phyloP scores from a whole-genome alignment of 2,113 vertebrate species.

The Hippocampus barbouri region DNA sequence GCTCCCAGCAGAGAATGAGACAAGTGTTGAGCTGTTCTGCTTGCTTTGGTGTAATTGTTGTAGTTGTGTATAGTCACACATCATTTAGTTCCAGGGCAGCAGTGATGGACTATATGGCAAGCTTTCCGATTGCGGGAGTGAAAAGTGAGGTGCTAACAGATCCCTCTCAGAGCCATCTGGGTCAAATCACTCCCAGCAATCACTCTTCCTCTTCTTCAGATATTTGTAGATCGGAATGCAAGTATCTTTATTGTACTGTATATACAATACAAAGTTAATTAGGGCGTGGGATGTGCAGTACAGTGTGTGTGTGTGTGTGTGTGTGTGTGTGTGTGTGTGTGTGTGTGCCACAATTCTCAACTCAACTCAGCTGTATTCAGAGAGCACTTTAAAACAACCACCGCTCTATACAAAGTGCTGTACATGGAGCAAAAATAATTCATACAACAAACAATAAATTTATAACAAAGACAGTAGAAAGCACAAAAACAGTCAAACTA shows the following conservation, averaged over 20 bases:
- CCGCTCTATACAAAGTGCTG: no score
- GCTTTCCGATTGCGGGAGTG: not conserved
- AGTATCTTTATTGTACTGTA: not conserved
- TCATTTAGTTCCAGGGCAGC: not conserved
- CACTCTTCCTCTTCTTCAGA: not conserved
- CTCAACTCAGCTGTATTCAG: no score
- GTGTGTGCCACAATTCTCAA: not conserved
- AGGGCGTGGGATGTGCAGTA: not conserved
- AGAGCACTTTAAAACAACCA: no score
- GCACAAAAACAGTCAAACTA: no score
- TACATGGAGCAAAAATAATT: no score
- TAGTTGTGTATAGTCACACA: not conserved
- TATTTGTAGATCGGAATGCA: not conserved
- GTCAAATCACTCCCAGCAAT: not conserved
- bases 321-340: not conserved
- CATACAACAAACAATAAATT: no score
- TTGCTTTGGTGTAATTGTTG: not conserved
- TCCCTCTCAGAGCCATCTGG: no score
- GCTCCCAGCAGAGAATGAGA: not conserved
- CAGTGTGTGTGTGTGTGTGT: not conserved
- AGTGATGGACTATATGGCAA: not conserved
- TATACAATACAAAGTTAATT: not conserved
- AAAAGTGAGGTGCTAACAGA: no score
- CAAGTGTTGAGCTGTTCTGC: slow-evolving; percentile 9
- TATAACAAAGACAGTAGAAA: no score